Evolutionary conservation across 2,888 invertebrate species (phyloP).

Genomic region (Chalcosyrphus nemorum): DNA sequence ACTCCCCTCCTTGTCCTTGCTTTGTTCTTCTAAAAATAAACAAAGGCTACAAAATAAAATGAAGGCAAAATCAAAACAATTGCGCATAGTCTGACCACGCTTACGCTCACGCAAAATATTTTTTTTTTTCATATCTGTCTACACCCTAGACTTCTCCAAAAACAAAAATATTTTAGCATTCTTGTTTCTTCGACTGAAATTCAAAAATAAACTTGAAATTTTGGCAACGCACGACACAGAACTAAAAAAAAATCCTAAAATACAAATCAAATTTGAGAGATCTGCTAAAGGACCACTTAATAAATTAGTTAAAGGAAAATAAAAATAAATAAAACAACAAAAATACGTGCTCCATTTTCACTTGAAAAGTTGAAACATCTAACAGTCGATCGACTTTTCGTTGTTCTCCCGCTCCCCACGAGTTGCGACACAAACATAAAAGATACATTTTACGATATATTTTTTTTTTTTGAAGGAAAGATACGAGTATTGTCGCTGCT

Average conservation of each 20-base stretch:
- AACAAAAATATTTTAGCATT: not conserved
- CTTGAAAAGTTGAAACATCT: not conserved
- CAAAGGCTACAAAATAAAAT: not conserved
- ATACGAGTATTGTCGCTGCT: not conserved
- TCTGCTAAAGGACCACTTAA: not conserved
- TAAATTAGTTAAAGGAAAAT: too few species aligned
- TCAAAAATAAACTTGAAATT: not conserved
- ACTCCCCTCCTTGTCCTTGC: not conserved
- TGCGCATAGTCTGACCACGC: not conserved
- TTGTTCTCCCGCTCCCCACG: not conserved
- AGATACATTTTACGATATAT: conserved; percentile 30
- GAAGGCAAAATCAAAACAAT: not conserved
- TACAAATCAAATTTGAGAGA: not conserved
- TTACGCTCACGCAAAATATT: not conserved
- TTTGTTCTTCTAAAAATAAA: not conserved
- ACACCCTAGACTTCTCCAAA: not conserved
- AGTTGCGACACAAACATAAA: conserved; percentile 14
- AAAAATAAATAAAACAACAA: not conserved
- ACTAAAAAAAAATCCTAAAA: not conserved
- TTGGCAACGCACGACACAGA: not conserved
- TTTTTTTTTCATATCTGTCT: not conserved
- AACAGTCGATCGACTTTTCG: not conserved
- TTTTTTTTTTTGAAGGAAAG: conserved; percentile 1
- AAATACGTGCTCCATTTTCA: not conserved
- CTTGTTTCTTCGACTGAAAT: not conserved